phyloP scores from a whole-genome alignment of 2,888 invertebrate genomes.

The Caenorhabditis macrosperma region DNA sequence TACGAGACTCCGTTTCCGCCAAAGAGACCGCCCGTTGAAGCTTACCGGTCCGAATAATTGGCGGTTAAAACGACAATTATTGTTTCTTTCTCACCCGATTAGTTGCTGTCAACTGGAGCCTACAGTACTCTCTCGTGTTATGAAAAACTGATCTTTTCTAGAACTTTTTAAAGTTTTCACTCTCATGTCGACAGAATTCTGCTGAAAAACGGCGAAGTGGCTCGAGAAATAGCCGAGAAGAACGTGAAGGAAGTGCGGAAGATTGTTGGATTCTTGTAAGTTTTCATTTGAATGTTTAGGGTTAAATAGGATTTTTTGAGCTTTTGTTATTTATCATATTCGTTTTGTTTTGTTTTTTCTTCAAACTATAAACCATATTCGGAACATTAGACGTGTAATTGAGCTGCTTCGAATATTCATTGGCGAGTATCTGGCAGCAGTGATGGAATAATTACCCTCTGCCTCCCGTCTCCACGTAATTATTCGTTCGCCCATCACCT shows the following conservation, averaged over 20 bases:
- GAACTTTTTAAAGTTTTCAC: slow-evolving; percentile 9
- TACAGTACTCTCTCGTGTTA: too few species aligned
- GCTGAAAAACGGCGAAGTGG: slow-evolving; percentile 49
- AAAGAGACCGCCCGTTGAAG: background rate
- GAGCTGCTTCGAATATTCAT: slow-evolving; percentile 26
- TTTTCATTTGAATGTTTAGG: too few species aligned
- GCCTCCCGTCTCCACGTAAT: background rate
- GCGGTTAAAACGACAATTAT: background rate
- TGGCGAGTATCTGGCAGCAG: slow-evolving; percentile 17
- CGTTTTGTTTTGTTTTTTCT: background rate
- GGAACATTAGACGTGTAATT: too few species aligned
- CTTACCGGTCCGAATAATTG: background rate
- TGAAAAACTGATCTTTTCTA: too few species aligned
- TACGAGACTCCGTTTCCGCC: too few species aligned
- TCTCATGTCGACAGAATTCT: slow-evolving; percentile 62
- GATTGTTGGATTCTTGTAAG: too few species aligned
- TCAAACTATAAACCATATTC: background rate
- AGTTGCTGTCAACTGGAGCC: too few species aligned
- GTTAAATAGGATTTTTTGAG: too few species aligned
- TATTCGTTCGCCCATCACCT: background rate
- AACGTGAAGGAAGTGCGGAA: slow-evolving; percentile 58
- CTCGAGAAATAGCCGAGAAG: slow-evolving; percentile 57
- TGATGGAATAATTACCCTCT: slow-evolving; percentile 45
- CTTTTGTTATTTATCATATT: background rate
- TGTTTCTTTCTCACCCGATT: background rate